Evolutionary conservation across 2,888 invertebrate species (phyloP), one percentile per base, ranked within the genome.

Genomic region (Drosophila melanocephala): DNA sequence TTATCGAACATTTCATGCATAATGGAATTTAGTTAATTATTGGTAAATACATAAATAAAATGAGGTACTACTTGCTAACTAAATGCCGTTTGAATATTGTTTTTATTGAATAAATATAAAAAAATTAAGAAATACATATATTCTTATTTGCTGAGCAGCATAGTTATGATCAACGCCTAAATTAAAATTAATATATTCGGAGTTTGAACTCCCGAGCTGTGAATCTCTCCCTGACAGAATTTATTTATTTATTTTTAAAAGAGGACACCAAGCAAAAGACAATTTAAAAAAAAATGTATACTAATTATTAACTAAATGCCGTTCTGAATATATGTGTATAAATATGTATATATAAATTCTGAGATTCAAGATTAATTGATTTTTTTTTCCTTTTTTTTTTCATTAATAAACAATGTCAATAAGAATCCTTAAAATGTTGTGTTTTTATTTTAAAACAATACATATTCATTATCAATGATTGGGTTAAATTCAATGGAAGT

Each of bases 191-290:
- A 42, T 10, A 42, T 42, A 1, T 10, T 39, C n/a, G 1, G 0
- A 0, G n/a, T 19, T 39, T n/a, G 4, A n/a, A 19, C 1, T 9
- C 0, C 4, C 0, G 9, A 42, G 39, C 22, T 19, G 19, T 3
- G 19, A 39, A 39, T 19, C 39, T 39, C 39, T 39, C 4, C 19
- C 39, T 16, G 42, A 10, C 5, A 5, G 10, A 5, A n/a, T 7
- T 7, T 22, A 22, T 22, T 22, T 22, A 22, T 22, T 22, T 22
- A 22, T 22, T 22, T 22, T 22, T 22, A 22, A 42, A 10, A 39
- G 5, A 12, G 12, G 1, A 42, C 1, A n/a, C 5, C 19, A 42
- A 44, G 12, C 5, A n/a, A 44, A 42, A n/a, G 10, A 1, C n/a
- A 12, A 44, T n/a, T 5, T 9, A 2, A 0, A 5, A 42, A 42